Evolutionary conservation across 2,113 vertebrate genomes (phyloP).

Genomic region (Odontesthes bonariensis): DNA sequence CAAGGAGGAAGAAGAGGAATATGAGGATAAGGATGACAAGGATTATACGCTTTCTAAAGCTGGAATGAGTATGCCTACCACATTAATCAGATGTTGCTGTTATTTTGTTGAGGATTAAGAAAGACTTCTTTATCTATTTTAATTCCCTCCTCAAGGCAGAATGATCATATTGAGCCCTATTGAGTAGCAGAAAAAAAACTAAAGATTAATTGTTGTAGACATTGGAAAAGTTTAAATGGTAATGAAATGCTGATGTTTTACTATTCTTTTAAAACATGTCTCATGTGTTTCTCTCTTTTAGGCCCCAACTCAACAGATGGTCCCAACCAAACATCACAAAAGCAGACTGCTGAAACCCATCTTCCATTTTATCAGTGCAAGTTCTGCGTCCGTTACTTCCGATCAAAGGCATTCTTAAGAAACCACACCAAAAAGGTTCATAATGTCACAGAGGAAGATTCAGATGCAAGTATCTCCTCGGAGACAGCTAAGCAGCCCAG

Average conservation of each 20-base stretch:
- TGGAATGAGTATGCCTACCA: slow-evolving; percentile 86
- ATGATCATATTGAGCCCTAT: slow-evolving; percentile 10
- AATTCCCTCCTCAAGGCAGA: background rate
- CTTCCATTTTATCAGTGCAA: slow-evolving; percentile 98
- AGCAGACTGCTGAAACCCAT: slow-evolving; percentile 86
- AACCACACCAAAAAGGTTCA: slow-evolving; percentile 97
- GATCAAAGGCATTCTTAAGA: slow-evolving; percentile 95
- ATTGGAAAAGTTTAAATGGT: background rate
- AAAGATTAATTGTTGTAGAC: too few relatives aligned
- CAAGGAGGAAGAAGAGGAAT: slow-evolving; percentile 88
- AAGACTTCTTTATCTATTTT: slow-evolving; percentile 20
- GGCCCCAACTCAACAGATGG: slow-evolving; percentile 87
- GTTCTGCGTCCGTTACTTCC: slow-evolving; percentile 98
- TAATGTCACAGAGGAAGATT: slow-evolving; percentile 79
- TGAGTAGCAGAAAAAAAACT: background rate
- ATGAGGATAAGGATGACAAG: slow-evolving; percentile 88
- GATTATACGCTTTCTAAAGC: slow-evolving; percentile 88
- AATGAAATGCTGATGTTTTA: background rate
- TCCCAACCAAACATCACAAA: slow-evolving; percentile 87
- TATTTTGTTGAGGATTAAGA: slow-evolving; percentile 50
- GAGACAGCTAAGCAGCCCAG: slow-evolving; percentile 80
- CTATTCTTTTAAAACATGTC: background rate
- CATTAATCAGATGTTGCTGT: slow-evolving; percentile 44
- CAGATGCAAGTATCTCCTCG: slow-evolving; percentile 81
- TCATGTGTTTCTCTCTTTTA: slow-evolving; percentile 71